Evolutionary conservation across 2,888 invertebrate genomes (phyloP), one percentile per base, ranked within the genome.

Genomic region (Pammene fasciana): DNA sequence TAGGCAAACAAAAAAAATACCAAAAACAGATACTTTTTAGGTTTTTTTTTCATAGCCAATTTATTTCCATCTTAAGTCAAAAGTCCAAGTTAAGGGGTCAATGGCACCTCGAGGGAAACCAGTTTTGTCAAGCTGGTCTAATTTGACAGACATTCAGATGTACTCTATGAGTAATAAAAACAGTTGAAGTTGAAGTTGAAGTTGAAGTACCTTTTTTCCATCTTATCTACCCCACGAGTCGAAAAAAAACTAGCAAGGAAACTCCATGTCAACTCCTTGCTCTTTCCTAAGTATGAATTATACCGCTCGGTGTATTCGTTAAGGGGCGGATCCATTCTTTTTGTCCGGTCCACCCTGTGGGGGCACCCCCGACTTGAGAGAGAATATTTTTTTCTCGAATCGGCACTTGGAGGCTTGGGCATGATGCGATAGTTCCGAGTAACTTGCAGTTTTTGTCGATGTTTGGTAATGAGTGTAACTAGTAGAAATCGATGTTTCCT

Each of bases 281-380:
- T 87, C 84, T 90, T 87, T 89, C 86, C 88, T 91, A 91, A 92
- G 91, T 92, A 92, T 90, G 89, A 92, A 92, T 92, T 92, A 92
- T 92, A 88, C 90, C 91, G 92, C 86, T 91, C 92, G 92, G 92
- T 92, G 90, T 92, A 90, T 90, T 92, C 92, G 92, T 89, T 91
- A 91, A 89, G 92, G 90, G 92, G 92, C 90, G 90, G 90, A 90
- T 92, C 90, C 86, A 92, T 92, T 92, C 92, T 92, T 92, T 92
- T 92, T 92, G 92, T 91, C 90, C 92, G 91, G 89, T 87, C 88
- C 64, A 64, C 68, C 68, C 86, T 83, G 81, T 78, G 86, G 79
- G 80, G 83, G 78, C 84, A 10, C 85, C 84, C 78, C 87, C 86
- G 85, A 89, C 90, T 89, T 88, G 87, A 84, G 89, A 87, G 90